A percentile compares a stretch with the other conserved stretches of the same genome.
These are phyloP conservation scores for Drosophila saltans DNA, from an alignment of 1,140 invertebrate species.

Conservation along the genomic window DNA sequence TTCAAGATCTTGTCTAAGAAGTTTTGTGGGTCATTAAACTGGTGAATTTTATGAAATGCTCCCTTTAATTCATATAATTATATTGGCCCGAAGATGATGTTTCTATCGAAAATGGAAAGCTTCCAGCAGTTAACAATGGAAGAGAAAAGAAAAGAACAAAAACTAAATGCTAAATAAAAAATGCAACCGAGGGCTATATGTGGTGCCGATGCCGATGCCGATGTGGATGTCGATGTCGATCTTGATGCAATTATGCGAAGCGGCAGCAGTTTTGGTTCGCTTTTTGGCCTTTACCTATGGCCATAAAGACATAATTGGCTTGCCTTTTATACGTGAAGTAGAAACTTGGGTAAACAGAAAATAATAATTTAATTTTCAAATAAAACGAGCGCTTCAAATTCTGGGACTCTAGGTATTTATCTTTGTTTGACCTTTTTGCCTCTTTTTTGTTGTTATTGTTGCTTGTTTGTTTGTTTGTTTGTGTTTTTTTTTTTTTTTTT, in stretches of 20 bases:
- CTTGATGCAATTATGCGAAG: slow-evolving; percentile 30
- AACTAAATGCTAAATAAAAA: slow-evolving; percentile 13
- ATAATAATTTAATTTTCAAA: slow-evolving; percentile 59
- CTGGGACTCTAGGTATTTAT: slow-evolving; percentile 53
- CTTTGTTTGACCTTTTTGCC: slow-evolving; percentile 65
- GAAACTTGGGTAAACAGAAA: slow-evolving; percentile 35
- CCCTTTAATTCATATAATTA: slow-evolving; percentile 72
- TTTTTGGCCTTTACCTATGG: slow-evolving; percentile 28
- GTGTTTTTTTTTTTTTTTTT: slow-evolving; percentile 26
- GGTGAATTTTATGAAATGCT: slow-evolving; percentile 61
- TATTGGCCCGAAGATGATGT: slow-evolving; percentile 42
- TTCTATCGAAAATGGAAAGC: slow-evolving; percentile 36
- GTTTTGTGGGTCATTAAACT: slow-evolving; percentile 10
- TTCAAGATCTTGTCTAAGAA: not conserved
- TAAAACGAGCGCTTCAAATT: slow-evolving; percentile 35
- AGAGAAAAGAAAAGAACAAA: too few relatives aligned
- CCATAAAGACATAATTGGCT: slow-evolving; percentile 60
- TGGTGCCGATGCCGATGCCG: slow-evolving; percentile 24
- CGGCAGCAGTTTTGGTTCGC: not conserved
- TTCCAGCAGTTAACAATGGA: not conserved
- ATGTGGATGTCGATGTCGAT: slow-evolving; percentile 26
- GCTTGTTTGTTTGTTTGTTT: slow-evolving; percentile 15
- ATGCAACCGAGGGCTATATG: slow-evolving; percentile 40
- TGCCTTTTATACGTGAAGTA: not conserved
- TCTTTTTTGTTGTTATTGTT: not conserved